Percentiles rank a stretch among this genome's conserved stretches.
These are phyloP conservation scores for Cantharis nigra DNA, from an alignment of 2,888 invertebrate species.

Conservation along the genomic window DNA sequence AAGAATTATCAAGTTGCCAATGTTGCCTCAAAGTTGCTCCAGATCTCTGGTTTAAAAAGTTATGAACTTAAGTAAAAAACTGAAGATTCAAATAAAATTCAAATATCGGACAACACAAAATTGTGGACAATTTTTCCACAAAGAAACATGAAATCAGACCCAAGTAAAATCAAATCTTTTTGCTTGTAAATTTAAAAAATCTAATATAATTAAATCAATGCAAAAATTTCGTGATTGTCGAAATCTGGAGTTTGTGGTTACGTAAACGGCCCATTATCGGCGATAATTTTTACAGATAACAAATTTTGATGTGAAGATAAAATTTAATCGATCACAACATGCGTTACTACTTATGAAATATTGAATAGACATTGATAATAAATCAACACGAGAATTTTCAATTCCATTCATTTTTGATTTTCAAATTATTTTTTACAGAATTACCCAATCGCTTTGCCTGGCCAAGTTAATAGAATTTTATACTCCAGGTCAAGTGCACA, in stretches of 20 bases:
- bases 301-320: background rate
- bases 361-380: no score
- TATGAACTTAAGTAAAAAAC: no score
- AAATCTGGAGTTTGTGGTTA: background rate
- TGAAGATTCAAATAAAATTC: no score
- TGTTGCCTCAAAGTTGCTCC: no score
- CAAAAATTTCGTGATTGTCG: background rate
- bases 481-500: constrained; percentile 54
- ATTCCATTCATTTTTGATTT: background rate
- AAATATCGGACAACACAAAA: no score
- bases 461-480: constrained; percentile 67
- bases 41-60: no score
- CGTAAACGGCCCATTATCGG: background rate
- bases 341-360: background rate
- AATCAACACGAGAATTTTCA: background rate
- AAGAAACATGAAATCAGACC: no score
- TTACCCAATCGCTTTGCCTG: constrained; percentile 44
- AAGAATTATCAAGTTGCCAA: no score
- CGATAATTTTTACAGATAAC: background rate
- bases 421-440: constrained; percentile 3
- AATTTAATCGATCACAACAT: background rate
- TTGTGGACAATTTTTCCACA: no score
- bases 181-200: no score
- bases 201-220: background rate
- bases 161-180: no score